Evolutionary conservation across 2,797 vertebrate genomes (phyloP).

Genomic region (Vespertilio murinus): DNA sequence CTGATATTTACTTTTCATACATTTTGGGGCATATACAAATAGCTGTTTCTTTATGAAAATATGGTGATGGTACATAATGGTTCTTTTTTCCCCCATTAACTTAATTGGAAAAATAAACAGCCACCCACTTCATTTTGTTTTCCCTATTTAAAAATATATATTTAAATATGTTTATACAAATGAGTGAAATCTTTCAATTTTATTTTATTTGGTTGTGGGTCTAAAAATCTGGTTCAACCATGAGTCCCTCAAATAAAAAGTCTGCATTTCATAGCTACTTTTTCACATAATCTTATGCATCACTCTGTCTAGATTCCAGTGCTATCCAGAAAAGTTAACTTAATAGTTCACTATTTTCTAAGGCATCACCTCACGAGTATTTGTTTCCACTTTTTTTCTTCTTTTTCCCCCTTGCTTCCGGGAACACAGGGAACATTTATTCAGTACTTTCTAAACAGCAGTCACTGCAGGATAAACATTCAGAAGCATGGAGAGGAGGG

Average conservation of each 20-base stretch:
- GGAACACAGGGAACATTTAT: neutral
- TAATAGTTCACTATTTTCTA: conserved; percentile 24
- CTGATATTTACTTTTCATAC: neutral
- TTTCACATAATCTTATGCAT: neutral
- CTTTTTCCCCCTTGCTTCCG: neutral
- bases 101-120: conserved; percentile 16
- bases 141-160: neutral
- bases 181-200: neutral
- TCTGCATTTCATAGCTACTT: neutral
- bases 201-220: neutral
- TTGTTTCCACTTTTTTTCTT: neutral
- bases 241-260: neutral
- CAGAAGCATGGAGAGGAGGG: neutral
- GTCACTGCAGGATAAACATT: neutral
- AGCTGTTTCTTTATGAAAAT: conserved; percentile 14
- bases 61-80: neutral
- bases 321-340: neutral
- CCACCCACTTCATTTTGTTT: neutral
- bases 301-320: neutral
- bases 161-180: neutral
- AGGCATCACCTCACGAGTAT: neutral
- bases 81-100: neutral
- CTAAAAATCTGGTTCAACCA: neutral
- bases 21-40: neutral
- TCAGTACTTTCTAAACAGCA: neutral